phyloP scores from a whole-genome alignment of 2,113 vertebrate genomes.

The Apus apus region DNA sequence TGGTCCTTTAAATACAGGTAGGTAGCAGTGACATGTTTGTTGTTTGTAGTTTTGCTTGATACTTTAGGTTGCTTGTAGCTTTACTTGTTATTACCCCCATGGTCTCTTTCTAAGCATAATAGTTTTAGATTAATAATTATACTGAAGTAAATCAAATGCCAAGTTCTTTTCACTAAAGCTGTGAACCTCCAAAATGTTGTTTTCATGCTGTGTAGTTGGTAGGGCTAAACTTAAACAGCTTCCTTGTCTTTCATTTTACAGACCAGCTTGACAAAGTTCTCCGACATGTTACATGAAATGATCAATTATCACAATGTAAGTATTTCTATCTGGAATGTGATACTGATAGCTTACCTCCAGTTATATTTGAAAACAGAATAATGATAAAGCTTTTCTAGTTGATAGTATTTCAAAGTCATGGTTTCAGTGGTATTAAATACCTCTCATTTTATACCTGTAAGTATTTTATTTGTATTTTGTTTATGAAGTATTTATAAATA shows the following conservation, averaged over 20 bases:
- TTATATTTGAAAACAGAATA: background rate
- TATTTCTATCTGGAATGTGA: background rate
- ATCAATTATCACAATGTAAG: slow-evolving; percentile 96
- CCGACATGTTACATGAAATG: slow-evolving; percentile 97
- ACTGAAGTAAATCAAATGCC: background rate
- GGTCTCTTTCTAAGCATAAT: background rate
- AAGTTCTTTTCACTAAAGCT: background rate
- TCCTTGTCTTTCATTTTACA: slow-evolving; percentile 65
- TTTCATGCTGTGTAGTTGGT: background rate
- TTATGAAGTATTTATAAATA: background rate
- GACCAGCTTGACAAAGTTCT: slow-evolving; percentile 93
- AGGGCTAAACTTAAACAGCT: slow-evolving; percentile 5
- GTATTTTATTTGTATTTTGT: background rate
- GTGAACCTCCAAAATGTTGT: background rate
- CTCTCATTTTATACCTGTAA: background rate
- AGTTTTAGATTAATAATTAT: background rate
- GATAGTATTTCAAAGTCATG: background rate
- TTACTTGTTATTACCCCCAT: background rate
- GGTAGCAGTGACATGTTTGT: background rate
- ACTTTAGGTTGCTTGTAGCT: background rate
- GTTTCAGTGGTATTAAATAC: background rate
- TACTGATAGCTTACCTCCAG: background rate
- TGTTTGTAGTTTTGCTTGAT: background rate
- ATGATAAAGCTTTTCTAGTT: background rate
- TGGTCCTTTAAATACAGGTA: background rate